Evolutionary conservation across 2,797 vertebrate genomes (phyloP).

Genomic region (Saguinus oedipus): DNA sequence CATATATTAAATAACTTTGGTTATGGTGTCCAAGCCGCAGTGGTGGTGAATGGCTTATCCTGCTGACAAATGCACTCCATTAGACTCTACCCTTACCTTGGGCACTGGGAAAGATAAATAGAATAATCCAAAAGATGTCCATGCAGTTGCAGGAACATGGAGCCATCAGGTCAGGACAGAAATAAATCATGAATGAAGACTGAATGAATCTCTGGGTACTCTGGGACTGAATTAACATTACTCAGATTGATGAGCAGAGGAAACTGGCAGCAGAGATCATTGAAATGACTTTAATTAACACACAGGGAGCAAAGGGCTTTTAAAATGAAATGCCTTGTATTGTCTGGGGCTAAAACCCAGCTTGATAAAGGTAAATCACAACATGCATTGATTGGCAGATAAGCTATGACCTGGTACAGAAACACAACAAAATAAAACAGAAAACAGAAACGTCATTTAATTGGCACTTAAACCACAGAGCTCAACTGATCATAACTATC

Average conservation of each 20-base stretch:
- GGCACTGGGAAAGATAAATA: conserved; percentile 79
- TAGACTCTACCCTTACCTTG: conserved; percentile 78
- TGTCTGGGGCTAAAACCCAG: conserved; percentile 42
- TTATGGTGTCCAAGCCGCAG: conserved; percentile 75
- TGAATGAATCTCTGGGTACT: conserved; percentile 78
- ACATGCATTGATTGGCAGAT: conserved; percentile 23
- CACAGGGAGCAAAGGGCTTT: conserved; percentile 27
- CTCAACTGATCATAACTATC: conserved; percentile 29
- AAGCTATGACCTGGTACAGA: conserved; percentile 22
- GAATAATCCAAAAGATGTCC: conserved; percentile 80
- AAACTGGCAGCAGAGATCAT: conserved; percentile 60
- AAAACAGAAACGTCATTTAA: conserved; percentile 37
- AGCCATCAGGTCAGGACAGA: conserved; percentile 82
- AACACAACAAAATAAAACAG: conserved; percentile 14
- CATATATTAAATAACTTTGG: conserved; percentile 78
- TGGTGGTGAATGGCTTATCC: conserved; percentile 75
- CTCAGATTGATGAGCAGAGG: conserved; percentile 48
- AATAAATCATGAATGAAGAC: conserved; percentile 82
- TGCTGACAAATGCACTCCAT: conserved; percentile 77
- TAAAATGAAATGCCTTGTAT: conserved; percentile 51
- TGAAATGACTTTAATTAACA: conserved; percentile 74
- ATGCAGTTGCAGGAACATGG: conserved; percentile 78
- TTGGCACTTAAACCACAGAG: background rate
- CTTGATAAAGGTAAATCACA: conserved; percentile 57
- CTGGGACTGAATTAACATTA: conserved; percentile 75